Percentiles rank a stretch among this genome's conserved stretches.
Evolutionary conservation across 53 echinoderm and acorn worm species (phyloP).

Genomic region (Paracentrotus lividus): DNA sequence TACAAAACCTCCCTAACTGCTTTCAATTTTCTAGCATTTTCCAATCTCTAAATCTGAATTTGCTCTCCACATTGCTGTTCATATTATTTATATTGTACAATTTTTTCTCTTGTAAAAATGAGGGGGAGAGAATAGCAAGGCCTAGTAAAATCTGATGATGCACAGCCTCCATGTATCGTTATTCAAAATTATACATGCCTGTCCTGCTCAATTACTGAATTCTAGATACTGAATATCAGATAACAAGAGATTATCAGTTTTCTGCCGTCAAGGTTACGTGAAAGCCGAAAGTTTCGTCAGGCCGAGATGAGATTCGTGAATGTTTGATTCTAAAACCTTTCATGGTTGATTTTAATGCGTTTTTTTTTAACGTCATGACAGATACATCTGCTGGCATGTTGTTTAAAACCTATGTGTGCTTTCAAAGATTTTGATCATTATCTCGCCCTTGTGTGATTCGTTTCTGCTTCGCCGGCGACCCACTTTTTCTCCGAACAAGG

Average conservation of each 20-base stretch:
- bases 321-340: background rate
- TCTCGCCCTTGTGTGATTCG: background rate
- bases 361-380: background rate
- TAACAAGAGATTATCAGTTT: background rate
- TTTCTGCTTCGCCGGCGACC: background rate
- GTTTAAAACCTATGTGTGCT: background rate
- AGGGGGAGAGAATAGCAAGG: background rate
- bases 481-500: background rate
- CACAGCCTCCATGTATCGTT: background rate
- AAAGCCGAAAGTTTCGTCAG: background rate
- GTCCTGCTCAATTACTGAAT: background rate
- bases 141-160: background rate
- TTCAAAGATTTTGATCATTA: conserved; percentile 18
- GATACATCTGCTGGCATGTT: background rate
- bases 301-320: background rate
- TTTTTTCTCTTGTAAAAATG: background rate
- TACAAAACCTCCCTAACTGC: too few species aligned
- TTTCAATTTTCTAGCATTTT: too few species aligned
- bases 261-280: background rate
- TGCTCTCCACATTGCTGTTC: too few species aligned
- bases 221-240: background rate
- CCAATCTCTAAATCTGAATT: too few species aligned
- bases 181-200: background rate
- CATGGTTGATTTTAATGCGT: background rate
- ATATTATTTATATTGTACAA: background rate